Evolutionary conservation across 2,888 invertebrate genomes (phyloP), one percentile per base, ranked within the genome.

Genomic region (Heliconius aoede): DNA sequence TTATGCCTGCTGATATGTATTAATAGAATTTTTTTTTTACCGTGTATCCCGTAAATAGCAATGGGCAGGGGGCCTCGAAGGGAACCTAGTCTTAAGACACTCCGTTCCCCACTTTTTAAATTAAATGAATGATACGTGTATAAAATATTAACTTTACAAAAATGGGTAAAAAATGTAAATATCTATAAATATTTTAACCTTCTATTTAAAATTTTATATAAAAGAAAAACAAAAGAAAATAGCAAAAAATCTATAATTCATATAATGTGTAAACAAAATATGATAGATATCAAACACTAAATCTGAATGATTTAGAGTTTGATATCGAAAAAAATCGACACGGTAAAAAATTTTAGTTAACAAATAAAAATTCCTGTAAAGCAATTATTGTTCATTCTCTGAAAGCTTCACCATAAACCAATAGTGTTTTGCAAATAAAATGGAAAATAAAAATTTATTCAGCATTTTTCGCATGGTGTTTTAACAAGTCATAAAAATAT

Each of bases 381-480:
- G 36, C 65, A 40, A 65, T 65, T 65, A 65, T 65, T 40, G 36
- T 65, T 40, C 65, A 26, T 40, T 65, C 65, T 65, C 65, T 24
- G 24, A 40, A 65, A 65, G 65, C 65, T 65, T 65, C 36, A 65
- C 36, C 65, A 36, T 65, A 65, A 65, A 65, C 65, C 65, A 65
- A 65, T 65, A 65, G 65, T 65, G 65, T 65, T 65, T 65, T 65
- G 65, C 65, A 36, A 65, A 65, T 65, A 65, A 65, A 65, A 65
- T 65, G 65, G 40, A 36, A 65, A 65, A 65, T 5, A 24, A 32
- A 36, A 36, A 65, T 36, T 36, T 65, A 40, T 36, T 36, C 65
- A 24, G 40, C 65, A 65, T 65, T 36, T 65, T 65, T 65, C 18
- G 36, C 36, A 65, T 65, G 36, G 65, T 36, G 36, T 65, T 65